These are phyloP conservation scores for Arizona elegans DNA, from an alignment of 2,113 vertebrate genomes.

Conservation along the genomic window DNA sequence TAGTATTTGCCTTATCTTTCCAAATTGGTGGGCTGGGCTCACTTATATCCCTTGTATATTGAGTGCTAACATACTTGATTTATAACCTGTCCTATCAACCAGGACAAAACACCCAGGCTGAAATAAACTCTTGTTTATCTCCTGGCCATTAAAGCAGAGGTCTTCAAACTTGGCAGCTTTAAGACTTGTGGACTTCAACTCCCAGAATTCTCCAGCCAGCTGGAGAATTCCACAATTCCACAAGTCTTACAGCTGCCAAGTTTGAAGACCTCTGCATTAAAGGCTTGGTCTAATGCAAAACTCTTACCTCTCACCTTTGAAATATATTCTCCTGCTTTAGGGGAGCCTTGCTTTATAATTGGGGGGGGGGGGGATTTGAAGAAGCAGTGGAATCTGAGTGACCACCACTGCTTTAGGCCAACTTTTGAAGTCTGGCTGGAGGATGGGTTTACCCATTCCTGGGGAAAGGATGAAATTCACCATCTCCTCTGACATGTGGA, in stretches of 20 bases:
- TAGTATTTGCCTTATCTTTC: not conserved
- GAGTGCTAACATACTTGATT: not conserved
- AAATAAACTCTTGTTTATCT: not conserved
- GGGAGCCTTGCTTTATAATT: not conserved
- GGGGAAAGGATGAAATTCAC: not conserved
- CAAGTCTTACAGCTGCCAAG: too few relatives aligned
- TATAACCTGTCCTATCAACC: not conserved
- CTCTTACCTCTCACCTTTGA: not conserved
- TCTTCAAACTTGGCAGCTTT: too few relatives aligned
- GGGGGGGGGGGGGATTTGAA: not conserved
- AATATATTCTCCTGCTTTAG: not conserved
- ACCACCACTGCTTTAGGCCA: not conserved
- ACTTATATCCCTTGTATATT: not conserved
- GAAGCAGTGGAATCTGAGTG: not conserved
- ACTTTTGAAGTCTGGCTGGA: not conserved
- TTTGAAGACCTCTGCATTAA: not conserved
- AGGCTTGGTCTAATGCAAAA: not conserved
- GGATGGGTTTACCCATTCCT: not conserved
- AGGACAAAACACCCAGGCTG: not conserved
- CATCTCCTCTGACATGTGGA: not conserved
- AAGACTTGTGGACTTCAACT: too few relatives aligned
- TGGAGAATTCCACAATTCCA: too few relatives aligned
- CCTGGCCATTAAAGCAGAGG: not conserved
- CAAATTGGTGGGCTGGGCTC: not conserved
- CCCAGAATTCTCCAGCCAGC: too few relatives aligned